Evolutionary conservation across 1,140 invertebrate genomes (phyloP), one percentile per base, ranked within the genome.

Genomic region (Oppia nitens): DNA sequence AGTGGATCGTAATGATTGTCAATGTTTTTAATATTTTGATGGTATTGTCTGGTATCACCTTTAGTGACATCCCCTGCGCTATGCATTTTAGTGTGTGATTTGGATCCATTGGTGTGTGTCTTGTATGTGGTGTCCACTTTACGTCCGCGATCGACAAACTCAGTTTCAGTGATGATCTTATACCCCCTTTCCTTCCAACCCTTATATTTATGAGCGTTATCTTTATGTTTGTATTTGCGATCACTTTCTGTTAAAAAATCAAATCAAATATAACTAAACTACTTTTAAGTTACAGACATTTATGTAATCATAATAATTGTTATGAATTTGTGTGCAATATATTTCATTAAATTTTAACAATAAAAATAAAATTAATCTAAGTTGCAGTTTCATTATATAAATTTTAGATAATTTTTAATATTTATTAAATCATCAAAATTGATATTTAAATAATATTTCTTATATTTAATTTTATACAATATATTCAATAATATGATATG

Each of bases 111-210:
- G 6, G 6, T 17, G 17, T 40, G 32, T 40, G 6, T 40, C 32
- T 40, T 40, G 17, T 40, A 40, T 40, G 6, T 17, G 32, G 32
- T 40, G 17, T 40, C 32, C 6, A 40, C 6, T 17, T 40, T 40
- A 9, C 17, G 32, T 11, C 53, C 53, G 20, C 53, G 20, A 29
- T 60, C 59, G 21, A 60, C 53, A 54, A 55, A 62, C 26, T 64
- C 64, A 6, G 60, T 54, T 45, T 65, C 64, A 1, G 64, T 64
- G 3, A 59, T 63, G 14, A 65, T 65, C 28, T 64, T 65, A 53
- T 65, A 65, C 26, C 64, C 63, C 49, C 60, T 62, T 47, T 65
- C 64, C n/a, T 60, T 51, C 23, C 64, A 54, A 2, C 64, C 64
- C 23, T 64, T 64, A 27, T 61, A 54, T 27, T 60, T 60, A 25